Evolutionary conservation across 2,113 vertebrate genomes (phyloP).

Genomic region (Setophaga petechia): DNA sequence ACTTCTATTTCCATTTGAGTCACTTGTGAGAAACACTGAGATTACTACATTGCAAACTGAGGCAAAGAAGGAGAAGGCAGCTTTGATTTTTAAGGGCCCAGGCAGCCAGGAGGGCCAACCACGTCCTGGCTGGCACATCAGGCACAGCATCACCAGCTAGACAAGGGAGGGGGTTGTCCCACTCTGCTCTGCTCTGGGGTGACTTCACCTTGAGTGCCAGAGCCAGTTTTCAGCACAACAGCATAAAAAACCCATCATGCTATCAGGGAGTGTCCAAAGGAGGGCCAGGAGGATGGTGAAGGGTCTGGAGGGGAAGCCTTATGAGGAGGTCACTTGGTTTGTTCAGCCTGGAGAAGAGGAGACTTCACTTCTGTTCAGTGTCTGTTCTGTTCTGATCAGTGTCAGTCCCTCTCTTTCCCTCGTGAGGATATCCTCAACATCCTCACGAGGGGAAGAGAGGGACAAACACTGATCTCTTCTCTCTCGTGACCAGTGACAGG

Average conservation of each 20-base stretch:
- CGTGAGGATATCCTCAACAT: background rate
- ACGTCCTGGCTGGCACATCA: background rate
- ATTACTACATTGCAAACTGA: background rate
- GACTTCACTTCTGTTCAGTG: background rate
- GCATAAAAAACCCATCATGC: background rate
- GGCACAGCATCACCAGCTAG: accelerated
- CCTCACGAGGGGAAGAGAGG: background rate
- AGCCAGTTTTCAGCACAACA: background rate
- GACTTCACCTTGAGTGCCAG: background rate
- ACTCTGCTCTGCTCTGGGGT: background rate
- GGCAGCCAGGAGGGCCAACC: background rate
- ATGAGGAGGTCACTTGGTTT: background rate
- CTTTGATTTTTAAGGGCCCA: background rate
- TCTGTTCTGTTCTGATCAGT: no score
- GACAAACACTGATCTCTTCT: background rate
- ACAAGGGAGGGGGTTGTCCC: background rate
- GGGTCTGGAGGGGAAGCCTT: background rate
- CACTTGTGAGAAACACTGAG: background rate
- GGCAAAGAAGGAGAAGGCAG: background rate
- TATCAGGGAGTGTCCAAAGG: background rate
- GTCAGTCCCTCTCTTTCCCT: no score
- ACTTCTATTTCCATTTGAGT: background rate
- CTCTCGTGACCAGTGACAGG: accelerated
- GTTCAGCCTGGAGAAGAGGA: background rate
- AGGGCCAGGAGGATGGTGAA: background rate